Conservation (phyloP, 2,888 invertebrate genomes). For the Bellardia bayeri region DNA sequence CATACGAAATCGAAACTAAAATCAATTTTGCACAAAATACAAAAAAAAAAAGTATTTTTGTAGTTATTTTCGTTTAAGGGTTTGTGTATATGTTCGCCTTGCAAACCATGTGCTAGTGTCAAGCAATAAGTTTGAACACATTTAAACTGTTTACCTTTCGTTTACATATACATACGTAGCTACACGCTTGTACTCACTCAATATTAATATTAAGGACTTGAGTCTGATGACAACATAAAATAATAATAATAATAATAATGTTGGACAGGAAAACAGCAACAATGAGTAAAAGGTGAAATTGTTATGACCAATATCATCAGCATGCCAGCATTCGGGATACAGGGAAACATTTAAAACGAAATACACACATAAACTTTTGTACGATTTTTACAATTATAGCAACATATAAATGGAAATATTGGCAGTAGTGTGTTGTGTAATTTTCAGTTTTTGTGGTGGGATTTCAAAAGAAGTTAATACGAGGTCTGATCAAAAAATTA, state of each 20-base stretch:
- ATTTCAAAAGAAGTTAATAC: neutral
- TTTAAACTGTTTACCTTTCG: neutral
- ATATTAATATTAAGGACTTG: neutral
- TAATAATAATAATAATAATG: neutral
- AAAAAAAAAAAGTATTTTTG: constrained; percentile 52
- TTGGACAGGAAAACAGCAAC: neutral
- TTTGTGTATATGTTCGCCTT: too few species aligned
- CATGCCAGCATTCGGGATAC: neutral
- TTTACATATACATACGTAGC: neutral
- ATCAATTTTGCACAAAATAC: constrained; percentile 58
- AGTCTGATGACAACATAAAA: neutral
- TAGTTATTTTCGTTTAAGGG: neutral
- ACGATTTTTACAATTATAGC: constrained; percentile 28
- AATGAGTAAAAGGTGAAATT: neutral
- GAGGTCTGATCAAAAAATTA: too few species aligned
- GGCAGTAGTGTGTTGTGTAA: neutral
- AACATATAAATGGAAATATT: constrained; percentile 24
- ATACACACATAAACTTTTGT: neutral
- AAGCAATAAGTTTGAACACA: constrained; percentile 22
- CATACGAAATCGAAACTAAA: constrained; percentile 54
- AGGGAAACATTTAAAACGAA: neutral
- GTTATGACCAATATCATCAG: constrained; percentile 10
- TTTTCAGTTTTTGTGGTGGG: neutral
- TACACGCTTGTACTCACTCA: neutral
- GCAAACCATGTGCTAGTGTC: neutral